phyloP scores from a whole-genome alignment of 2,797 vertebrate species.

The Balearica regulorum region DNA sequence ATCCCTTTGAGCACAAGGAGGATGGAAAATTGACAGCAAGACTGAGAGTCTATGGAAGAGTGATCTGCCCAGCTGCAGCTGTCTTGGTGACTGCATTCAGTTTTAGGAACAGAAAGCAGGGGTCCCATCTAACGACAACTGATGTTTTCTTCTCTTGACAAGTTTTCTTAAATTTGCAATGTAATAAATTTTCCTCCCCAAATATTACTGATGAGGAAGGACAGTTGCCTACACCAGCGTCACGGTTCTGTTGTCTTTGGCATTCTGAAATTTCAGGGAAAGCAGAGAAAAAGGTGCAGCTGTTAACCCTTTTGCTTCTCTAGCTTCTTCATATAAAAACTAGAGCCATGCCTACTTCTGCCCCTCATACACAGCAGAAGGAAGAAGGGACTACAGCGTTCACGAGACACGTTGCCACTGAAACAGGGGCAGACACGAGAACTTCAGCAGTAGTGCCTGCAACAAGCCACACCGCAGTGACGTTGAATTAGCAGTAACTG shows the following conservation, averaged over 20 bases:
- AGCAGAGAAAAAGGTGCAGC: neutral
- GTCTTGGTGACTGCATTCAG: constrained; percentile 17
- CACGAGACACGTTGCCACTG: neutral
- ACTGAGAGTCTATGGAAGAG: neutral
- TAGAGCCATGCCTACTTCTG: neutral
- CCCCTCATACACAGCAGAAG: neutral
- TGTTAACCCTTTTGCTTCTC: neutral
- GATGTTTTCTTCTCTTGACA: constrained; percentile 34
- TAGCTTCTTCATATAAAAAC: neutral
- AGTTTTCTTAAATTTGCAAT: constrained; percentile 2
- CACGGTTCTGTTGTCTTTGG: neutral
- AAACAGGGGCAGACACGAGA: neutral
- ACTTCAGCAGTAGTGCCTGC: neutral
- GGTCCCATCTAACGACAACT: neutral
- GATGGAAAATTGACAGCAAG: constrained; percentile 18
- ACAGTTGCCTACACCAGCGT: neutral
- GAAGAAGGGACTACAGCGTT: neutral
- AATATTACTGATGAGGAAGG: neutral
- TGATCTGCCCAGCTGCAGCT: constrained; percentile 34
- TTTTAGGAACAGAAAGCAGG: constrained; percentile 2
- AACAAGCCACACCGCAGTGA: neutral
- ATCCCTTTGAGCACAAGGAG: neutral
- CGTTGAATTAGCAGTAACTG: neutral
- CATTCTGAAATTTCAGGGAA: neutral
- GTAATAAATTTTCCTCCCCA: neutral